Evolutionary conservation across 37 sponge, comb jelly and placozoan species (phyloP).

Genomic region (Corticium candelabrum): DNA sequence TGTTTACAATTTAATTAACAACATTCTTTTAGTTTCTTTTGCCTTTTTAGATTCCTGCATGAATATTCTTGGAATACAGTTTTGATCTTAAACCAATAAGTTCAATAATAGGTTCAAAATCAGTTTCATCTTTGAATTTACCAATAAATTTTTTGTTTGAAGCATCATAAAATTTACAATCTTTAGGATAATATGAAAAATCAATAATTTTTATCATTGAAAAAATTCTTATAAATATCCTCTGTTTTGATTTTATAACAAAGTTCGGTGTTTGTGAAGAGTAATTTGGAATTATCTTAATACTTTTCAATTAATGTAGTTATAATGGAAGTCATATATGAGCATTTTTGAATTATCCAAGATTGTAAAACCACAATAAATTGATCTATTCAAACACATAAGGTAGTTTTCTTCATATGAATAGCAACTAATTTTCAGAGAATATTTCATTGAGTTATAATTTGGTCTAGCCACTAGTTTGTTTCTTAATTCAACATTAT

Average conservation of each 20-base stretch:
- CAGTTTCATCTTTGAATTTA: slow-evolving; percentile 11
- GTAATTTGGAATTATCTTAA: too few relatives aligned
- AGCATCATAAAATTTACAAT: background rate
- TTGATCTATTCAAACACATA: background rate
- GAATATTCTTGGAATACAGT: slow-evolving; percentile 5
- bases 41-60: background rate
- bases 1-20: background rate
- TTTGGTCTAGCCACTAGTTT: background rate
- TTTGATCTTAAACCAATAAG: slow-evolving; percentile 17
- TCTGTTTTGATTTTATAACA: too few relatives aligned
- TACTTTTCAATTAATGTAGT: background rate
- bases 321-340: slow-evolving; percentile 14
- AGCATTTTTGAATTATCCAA: slow-evolving; percentile 8
- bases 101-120: background rate
- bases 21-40: background rate
- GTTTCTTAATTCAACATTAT: background rate
- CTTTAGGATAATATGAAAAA: background rate
- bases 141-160: slow-evolving; percentile 1
- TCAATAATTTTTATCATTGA: background rate
- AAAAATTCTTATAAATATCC: too few relatives aligned
- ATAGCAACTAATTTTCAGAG: background rate
- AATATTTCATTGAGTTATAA: background rate
- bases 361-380: slow-evolving; percentile 9
- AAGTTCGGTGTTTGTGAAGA: too few relatives aligned
- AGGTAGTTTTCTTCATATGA: background rate